Conservation (phyloP, 2,113 vertebrate species). For the Phrynocephalus versicolor region DNA sequence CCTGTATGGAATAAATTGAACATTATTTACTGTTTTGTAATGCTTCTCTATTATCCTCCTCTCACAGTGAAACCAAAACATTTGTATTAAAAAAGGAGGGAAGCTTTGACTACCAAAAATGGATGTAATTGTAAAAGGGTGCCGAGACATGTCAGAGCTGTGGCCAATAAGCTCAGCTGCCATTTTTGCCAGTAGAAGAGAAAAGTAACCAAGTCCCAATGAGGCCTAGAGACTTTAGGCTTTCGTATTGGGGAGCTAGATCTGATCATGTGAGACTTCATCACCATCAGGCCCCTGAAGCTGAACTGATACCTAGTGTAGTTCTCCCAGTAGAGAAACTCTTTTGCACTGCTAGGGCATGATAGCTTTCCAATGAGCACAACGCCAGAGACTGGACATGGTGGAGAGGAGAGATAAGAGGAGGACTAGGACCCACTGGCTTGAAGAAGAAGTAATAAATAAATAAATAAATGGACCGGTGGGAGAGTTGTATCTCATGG, state of each 20-base stretch:
- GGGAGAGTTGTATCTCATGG: not conserved
- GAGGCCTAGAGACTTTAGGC: not conserved
- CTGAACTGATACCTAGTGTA: not conserved
- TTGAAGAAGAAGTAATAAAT: not conserved
- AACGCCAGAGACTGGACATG: not conserved
- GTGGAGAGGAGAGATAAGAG: conserved; percentile 29
- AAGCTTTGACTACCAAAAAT: not conserved
- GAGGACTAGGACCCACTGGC: not conserved
- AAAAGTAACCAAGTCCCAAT: not conserved
- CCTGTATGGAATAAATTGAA: not conserved
- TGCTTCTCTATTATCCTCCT: not conserved
- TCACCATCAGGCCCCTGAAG: not conserved
- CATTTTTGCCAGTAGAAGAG: not conserved
- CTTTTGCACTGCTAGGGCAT: not conserved
- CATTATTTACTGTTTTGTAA: not conserved
- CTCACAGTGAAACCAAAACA: not conserved
- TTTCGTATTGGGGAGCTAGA: not conserved
- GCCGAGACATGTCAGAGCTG: not conserved
- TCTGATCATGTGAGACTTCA: accelerated
- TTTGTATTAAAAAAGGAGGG: accelerated
- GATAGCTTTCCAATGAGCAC: not conserved
- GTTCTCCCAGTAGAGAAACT: not conserved
- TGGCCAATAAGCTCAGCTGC: not conserved
- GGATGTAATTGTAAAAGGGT: not conserved
- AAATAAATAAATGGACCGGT: conserved; percentile 2